Conservation (phyloP, 2,113 vertebrate genomes). For the Crotalus viridis region DNA sequence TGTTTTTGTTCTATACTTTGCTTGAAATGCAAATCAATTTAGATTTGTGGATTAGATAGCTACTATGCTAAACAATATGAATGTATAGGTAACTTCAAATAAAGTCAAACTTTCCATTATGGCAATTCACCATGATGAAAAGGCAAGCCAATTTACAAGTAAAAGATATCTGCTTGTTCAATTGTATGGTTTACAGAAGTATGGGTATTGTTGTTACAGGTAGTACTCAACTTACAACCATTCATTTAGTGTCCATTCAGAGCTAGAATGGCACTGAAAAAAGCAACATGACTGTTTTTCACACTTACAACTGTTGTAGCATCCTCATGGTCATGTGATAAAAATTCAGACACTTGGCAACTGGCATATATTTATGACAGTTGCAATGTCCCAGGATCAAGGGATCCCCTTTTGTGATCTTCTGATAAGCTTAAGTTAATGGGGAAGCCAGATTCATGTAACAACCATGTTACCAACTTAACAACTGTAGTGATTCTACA, state of each 20-base stretch:
- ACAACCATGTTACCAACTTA: neutral
- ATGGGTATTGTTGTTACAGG: neutral
- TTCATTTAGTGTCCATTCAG: neutral
- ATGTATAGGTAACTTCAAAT: neutral
- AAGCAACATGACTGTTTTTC: neutral
- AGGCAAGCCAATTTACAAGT: neutral
- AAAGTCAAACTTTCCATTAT: neutral
- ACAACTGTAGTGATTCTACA: neutral
- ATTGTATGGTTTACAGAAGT: neutral
- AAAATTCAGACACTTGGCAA: neutral
- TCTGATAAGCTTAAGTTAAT: neutral
- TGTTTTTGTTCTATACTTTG: conserved; percentile 3
- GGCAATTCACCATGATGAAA: neutral
- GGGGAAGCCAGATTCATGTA: neutral
- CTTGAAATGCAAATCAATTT: neutral
- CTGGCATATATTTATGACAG: neutral
- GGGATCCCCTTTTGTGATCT: neutral
- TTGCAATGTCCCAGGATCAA: no score
- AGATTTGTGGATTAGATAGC: neutral
- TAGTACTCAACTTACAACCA: neutral
- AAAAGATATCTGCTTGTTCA: neutral
- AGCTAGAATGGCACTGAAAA: neutral
- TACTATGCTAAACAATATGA: neutral
- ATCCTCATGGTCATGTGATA: neutral
- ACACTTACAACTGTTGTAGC: neutral